Evolutionary conservation across 1,140 invertebrate genomes (phyloP).

Genomic region (Branchinecta lindahli): DNA sequence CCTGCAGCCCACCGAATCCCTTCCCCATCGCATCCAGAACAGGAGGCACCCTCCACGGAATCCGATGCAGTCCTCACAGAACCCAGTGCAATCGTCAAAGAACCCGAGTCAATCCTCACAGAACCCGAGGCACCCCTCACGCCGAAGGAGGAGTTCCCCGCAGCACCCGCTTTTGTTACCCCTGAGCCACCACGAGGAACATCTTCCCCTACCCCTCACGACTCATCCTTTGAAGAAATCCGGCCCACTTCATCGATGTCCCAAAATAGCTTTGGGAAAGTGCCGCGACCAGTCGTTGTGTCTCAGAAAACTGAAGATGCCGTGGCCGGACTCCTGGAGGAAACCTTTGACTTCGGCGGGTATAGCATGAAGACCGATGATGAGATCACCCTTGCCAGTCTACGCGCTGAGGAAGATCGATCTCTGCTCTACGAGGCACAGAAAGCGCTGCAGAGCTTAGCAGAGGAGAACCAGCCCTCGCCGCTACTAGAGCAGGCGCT

Average conservation of each 20-base stretch:
- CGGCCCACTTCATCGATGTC: not conserved
- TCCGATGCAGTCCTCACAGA: not conserved
- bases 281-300: slow-evolving; percentile 63
- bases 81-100: not conserved
- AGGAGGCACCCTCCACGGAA: not conserved
- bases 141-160: not conserved
- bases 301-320: slow-evolving; percentile 85
- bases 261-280: slow-evolving; percentile 39
- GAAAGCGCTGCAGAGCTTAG: slow-evolving; percentile 24
- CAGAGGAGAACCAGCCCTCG: slow-evolving; percentile 15
- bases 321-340: slow-evolving; percentile 65
- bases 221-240: not conserved
- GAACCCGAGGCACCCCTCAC: not conserved
- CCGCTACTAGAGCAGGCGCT: not conserved
- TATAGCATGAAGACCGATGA: slow-evolving; percentile 21
- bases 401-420: slow-evolving; percentile 34
- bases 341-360: slow-evolving; percentile 50
- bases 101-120: not conserved
- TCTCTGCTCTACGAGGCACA: slow-evolving; percentile 26
- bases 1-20: not conserved
- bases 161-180: not conserved
- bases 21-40: not conserved
- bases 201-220: not conserved
- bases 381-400: slow-evolving; percentile 19
- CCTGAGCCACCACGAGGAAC: not conserved